phyloP scores from a whole-genome alignment of 2,888 invertebrate species.

The Tinea trinotella region DNA sequence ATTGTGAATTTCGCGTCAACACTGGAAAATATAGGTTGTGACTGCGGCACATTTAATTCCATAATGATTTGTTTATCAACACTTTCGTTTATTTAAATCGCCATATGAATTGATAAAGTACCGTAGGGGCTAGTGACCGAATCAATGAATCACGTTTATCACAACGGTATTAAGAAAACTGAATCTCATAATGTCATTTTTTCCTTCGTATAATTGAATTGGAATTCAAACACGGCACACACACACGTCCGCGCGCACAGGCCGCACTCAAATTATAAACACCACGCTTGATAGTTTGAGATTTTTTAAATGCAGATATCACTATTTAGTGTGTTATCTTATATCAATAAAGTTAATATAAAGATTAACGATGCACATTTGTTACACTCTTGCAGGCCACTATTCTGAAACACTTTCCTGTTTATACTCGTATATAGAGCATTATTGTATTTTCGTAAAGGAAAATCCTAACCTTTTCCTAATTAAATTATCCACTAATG shows the following conservation, averaged over 20 bases:
- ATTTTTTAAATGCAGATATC: background rate
- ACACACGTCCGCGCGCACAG: background rate
- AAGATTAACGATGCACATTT: no score
- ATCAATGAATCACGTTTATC: background rate
- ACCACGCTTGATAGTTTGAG: background rate
- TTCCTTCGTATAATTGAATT: background rate
- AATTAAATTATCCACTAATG: no score
- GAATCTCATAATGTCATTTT: background rate
- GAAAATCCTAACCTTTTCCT: no score
- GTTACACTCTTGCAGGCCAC: no score
- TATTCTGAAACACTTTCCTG: no score
- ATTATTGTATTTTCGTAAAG: no score
- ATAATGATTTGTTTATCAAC: slow-evolving; percentile 1
- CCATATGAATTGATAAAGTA: background rate
- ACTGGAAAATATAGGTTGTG: slow-evolving; percentile 1
- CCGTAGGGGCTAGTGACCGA: slow-evolving; percentile 6
- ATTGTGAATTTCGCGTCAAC: background rate
- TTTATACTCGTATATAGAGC: no score
- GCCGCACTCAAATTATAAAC: background rate
- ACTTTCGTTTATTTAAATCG: background rate
- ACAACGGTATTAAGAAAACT: background rate
- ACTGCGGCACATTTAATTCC: background rate
- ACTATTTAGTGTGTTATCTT: slow-evolving; percentile 4
- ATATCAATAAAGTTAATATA: slow-evolving; percentile 1
- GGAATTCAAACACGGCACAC: background rate